These are phyloP conservation scores for Poeciliopsis paucimaculata DNA, from an alignment of 2,797 vertebrate genomes.

Conservation along the genomic window DNA sequence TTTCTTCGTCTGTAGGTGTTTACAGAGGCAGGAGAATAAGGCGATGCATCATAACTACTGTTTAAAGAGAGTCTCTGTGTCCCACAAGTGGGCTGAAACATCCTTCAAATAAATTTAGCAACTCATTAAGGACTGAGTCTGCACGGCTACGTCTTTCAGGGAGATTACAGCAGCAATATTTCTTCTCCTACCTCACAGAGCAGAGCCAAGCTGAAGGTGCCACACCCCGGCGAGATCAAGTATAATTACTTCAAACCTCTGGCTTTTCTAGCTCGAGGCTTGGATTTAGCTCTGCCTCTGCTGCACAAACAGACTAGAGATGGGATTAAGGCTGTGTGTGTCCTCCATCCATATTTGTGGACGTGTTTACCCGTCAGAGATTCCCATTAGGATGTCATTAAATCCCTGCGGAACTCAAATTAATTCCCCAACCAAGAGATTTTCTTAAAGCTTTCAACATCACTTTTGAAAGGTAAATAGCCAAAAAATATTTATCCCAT, in stretches of 20 bases:
- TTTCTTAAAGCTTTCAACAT: slow-evolving; percentile 33
- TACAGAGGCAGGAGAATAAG: slow-evolving; percentile 29
- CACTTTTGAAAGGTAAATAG: slow-evolving; percentile 47
- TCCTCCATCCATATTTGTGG: neutral
- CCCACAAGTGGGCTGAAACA: slow-evolving; percentile 68
- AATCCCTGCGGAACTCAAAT: slow-evolving; percentile 17
- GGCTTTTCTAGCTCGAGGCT: slow-evolving; percentile 27
- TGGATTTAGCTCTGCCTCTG: slow-evolving; percentile 32
- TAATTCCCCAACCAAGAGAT: slow-evolving; percentile 20
- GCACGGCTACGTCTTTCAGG: slow-evolving; percentile 38
- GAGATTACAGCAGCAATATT: slow-evolving; percentile 46
- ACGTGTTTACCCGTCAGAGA: slow-evolving; percentile 20
- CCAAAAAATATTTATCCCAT: slow-evolving; percentile 39
- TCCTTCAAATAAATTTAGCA: slow-evolving; percentile 71
- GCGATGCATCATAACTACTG: slow-evolving; percentile 52
- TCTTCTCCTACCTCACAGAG: slow-evolving; percentile 38
- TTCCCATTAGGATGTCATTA: slow-evolving; percentile 28
- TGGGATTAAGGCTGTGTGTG: slow-evolving; percentile 17
- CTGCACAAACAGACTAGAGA: slow-evolving; percentile 32
- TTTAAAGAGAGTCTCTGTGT: slow-evolving; percentile 53
- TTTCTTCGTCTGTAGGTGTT: slow-evolving; percentile 47
- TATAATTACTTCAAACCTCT: slow-evolving; percentile 55
- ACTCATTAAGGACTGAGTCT: slow-evolving; percentile 63
- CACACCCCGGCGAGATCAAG: slow-evolving; percentile 35
- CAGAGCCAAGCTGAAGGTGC: slow-evolving; percentile 33